Percentiles rank a stretch among this genome's conserved stretches.
Evolutionary conservation across 2,113 vertebrate species (phyloP).

Genomic region (Gallinago media): DNA sequence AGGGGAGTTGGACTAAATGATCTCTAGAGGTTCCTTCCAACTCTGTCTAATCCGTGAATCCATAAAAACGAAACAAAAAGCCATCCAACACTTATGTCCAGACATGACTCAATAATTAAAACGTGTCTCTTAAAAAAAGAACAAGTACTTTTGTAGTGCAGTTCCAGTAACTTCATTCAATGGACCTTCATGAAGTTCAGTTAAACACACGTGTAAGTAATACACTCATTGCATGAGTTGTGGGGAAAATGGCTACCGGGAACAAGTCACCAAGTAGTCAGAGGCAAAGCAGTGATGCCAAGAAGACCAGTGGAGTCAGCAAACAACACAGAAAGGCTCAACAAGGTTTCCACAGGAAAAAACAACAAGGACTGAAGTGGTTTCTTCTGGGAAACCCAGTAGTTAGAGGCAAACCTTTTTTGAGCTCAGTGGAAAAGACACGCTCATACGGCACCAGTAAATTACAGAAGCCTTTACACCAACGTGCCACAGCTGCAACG

Average conservation of each 20-base stretch:
- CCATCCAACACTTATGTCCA: neutral
- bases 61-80: neutral
- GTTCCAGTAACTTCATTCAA: neutral
- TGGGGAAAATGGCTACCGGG: fast-evolving
- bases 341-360: constrained; percentile 48
- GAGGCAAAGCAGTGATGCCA: neutral
- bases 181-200: neutral
- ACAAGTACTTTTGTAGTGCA: neutral
- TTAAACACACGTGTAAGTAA: neutral
- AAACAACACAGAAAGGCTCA: constrained; percentile 19
- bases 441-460: constrained; percentile 38
- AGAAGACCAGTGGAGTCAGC: constrained; percentile 36
- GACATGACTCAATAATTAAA: neutral
- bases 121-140: neutral
- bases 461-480: constrained; percentile 41
- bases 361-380: constrained; percentile 36
- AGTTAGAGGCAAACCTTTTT: constrained; percentile 64
- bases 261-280: neutral
- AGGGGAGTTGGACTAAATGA: no score
- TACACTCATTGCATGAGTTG: neutral
- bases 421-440: constrained; percentile 51
- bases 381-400: constrained; percentile 47
- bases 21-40: no score
- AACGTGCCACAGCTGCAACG: neutral
- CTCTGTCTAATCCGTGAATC: no score